A percentile compares a stretch with the other conserved stretches of the same genome.
Evolutionary conservation across 92 coral and sea anemone genomes (phyloP).

Genomic region (Zoanthus gigantus): DNA sequence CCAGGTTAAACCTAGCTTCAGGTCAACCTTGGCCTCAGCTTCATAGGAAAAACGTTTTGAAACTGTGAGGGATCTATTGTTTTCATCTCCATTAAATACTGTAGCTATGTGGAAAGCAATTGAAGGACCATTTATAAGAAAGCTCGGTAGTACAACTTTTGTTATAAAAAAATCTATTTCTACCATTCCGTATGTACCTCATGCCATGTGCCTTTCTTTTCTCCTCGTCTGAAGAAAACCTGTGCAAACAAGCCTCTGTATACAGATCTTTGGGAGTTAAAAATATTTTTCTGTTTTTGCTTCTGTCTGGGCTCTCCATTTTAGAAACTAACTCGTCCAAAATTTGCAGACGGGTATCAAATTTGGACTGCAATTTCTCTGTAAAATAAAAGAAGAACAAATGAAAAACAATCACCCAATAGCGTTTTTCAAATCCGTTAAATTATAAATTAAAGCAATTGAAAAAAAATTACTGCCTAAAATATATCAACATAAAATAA

Average conservation of each 20-base stretch:
- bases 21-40: too few species aligned
- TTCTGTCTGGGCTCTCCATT: slow-evolving; percentile 2
- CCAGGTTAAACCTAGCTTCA: too few species aligned
- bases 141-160: too few species aligned
- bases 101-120: too few species aligned
- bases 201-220: not conserved
- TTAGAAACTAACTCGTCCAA: slow-evolving; percentile 13
- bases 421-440: not conserved
- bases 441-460: not conserved
- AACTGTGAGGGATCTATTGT: too few species aligned
- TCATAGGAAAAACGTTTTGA: too few species aligned
- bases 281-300: not conserved
- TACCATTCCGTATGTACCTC: not conserved
- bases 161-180: not conserved
- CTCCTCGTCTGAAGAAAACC: not conserved
- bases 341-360: not conserved
- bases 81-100: too few species aligned
- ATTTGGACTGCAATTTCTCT: not conserved
- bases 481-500: not conserved
- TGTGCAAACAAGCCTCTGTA: not conserved
- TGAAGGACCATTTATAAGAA: too few species aligned
- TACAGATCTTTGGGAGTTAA: not conserved
- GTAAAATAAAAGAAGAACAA: not conserved
- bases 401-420: not conserved
- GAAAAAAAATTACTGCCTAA: not conserved